These are phyloP conservation scores for Formica exsecta DNA, from an alignment of 1,140 invertebrate species.

Conservation along the genomic window DNA sequence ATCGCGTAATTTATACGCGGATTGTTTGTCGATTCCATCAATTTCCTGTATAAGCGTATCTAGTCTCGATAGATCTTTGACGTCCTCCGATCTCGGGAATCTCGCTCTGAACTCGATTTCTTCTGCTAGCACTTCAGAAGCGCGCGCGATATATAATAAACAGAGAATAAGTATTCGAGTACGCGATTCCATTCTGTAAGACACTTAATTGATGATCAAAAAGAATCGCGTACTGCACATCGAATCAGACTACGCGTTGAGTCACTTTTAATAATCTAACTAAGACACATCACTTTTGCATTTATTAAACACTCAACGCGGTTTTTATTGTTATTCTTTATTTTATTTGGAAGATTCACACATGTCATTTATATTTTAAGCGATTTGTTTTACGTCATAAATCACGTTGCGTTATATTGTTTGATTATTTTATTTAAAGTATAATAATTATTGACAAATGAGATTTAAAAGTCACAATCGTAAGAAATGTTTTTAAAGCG, in stretches of 20 bases:
- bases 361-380: background rate
- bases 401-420: background rate
- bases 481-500: background rate
- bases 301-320: background rate
- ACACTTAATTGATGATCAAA: conserved; percentile 3
- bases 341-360: background rate
- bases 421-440: too few species aligned
- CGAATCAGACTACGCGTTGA: background rate
- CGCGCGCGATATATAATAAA: conserved; percentile 40
- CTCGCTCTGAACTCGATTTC: background rate
- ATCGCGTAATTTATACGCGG: conserved; percentile 73
- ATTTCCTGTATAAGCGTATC: background rate
- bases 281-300: background rate
- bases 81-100: background rate
- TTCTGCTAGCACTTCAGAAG: background rate
- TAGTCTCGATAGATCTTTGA: background rate
- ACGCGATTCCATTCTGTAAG: conserved; percentile 16
- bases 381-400: background rate
- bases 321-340: background rate
- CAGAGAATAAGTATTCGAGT: conserved; percentile 19
- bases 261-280: background rate
- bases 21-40: conserved; percentile 21
- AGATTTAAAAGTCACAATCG: background rate
- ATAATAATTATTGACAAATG: background rate
- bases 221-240: conserved; percentile 20